Conservation (phyloP, 1,140 invertebrate species). For the Nasonia giraulti region DNA sequence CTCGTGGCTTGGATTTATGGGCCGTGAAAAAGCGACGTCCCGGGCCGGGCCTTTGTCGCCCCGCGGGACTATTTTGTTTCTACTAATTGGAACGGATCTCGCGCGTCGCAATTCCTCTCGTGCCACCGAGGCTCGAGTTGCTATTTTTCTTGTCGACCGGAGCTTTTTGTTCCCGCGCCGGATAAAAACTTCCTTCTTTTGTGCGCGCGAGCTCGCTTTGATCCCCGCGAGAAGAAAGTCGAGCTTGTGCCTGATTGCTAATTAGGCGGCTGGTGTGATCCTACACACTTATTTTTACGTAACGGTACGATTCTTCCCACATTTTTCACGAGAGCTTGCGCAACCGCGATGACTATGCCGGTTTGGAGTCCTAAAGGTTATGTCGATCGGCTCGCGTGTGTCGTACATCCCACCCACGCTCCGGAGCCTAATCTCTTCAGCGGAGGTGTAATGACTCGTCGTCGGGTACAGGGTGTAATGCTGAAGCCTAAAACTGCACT, state of each 20-base stretch:
- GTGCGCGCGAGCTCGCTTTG: too few relatives aligned
- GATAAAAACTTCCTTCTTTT: not conserved
- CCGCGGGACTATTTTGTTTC: conserved; percentile 37
- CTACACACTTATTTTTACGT: too few relatives aligned
- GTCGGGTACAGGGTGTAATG: not conserved
- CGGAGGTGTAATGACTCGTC: not conserved
- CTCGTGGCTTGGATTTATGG: conserved; percentile 22
- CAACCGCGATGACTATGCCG: too few relatives aligned
- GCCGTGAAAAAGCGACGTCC: conserved; percentile 16
- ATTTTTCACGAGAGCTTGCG: not conserved
- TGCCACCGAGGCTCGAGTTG: not conserved
- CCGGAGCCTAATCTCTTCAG: not conserved
- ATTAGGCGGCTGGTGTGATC: too few relatives aligned
- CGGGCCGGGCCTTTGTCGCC: not conserved
- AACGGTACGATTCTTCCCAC: not conserved
- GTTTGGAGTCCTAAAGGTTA: too few relatives aligned
- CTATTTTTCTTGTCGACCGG: not conserved
- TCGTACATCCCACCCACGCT: not conserved
- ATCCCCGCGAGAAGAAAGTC: too few relatives aligned
- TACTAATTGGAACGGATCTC: conserved; percentile 45
- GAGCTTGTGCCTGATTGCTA: too few relatives aligned
- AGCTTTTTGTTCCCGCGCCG: not conserved
- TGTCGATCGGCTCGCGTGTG: too few relatives aligned
- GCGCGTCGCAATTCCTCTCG: not conserved
- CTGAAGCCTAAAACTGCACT: not conserved